Evolutionary conservation across 2,888 invertebrate species (phyloP).

Genomic region (Odontothrips loti): DNA sequence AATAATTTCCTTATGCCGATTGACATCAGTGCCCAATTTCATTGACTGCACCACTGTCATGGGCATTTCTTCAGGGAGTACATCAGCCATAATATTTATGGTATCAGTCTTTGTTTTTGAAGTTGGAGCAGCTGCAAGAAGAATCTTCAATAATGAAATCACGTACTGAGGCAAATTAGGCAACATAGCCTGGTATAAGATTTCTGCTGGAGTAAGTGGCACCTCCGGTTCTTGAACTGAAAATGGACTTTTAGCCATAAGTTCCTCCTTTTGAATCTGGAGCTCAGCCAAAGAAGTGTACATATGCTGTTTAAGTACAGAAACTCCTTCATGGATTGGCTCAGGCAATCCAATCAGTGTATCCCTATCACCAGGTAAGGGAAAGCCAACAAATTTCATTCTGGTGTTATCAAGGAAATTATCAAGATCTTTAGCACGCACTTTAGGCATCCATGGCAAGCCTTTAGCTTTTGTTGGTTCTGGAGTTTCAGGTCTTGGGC

Average conservation of each 20-base stretch:
- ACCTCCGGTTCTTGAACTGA: constrained; percentile 77
- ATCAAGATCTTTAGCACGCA: constrained; percentile 88
- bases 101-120: constrained; percentile 97
- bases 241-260: constrained; percentile 84
- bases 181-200: constrained; percentile 83
- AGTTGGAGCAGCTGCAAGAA: constrained; percentile 97
- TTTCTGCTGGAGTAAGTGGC: constrained; percentile 77
- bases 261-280: constrained; percentile 86
- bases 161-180: constrained; percentile 96
- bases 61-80: constrained; percentile 96
- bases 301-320: constrained; percentile 85
- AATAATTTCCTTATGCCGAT: constrained; percentile 97
- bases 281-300: constrained; percentile 90
- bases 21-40: constrained; percentile 94
- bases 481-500: constrained; percentile 53
- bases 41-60: constrained; percentile 92
- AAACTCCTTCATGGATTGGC: constrained; percentile 94
- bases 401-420: constrained; percentile 85
- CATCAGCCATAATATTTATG: constrained; percentile 96
- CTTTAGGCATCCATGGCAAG: constrained; percentile 95
- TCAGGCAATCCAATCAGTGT: constrained; percentile 93
- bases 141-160: constrained; percentile 93
- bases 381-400: constrained; percentile 94
- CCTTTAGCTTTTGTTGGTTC: constrained; percentile 50
- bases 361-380: constrained; percentile 71